phyloP scores from a whole-genome alignment of 2,888 invertebrate genomes.

The Rhingia rostrata region DNA sequence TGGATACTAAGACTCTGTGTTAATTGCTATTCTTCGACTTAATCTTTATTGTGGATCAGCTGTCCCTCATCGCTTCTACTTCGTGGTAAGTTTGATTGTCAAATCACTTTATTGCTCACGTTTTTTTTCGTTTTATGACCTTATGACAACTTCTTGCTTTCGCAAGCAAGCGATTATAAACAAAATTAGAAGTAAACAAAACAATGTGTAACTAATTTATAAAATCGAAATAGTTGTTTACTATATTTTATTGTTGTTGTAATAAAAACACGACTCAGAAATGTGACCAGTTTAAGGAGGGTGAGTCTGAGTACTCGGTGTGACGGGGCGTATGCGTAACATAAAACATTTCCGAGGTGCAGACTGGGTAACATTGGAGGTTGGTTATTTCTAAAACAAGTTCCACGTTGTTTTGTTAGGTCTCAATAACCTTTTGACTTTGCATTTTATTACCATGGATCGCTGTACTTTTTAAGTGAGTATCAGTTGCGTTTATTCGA shows the following conservation, averaged over 20 bases:
- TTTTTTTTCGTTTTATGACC: conserved; percentile 25
- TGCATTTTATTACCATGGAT: background rate
- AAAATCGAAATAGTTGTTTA: conserved; percentile 13
- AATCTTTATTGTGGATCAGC: conserved; percentile 8
- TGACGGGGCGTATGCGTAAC: conserved; percentile 56
- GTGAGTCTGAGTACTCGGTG: conserved; percentile 5
- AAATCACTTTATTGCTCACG: conserved; percentile 19
- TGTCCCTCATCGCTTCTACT: conserved; percentile 1
- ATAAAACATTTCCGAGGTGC: conserved; percentile 38
- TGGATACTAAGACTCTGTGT: conserved; percentile 17
- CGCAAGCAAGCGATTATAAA: conserved; percentile 13
- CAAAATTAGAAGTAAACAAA: conserved; percentile 29
- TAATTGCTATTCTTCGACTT: background rate
- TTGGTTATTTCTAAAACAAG: conserved; percentile 35
- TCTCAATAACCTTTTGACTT: conserved; percentile 20
- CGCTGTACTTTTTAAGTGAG: background rate
- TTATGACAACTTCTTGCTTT: conserved; percentile 30
- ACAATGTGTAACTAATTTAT: conserved; percentile 29
- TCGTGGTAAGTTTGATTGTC: conserved; percentile 49
- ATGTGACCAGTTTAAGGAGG: conserved; percentile 39
- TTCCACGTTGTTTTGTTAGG: conserved; percentile 16
- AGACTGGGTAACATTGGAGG: conserved; percentile 10
- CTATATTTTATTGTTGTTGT: background rate
- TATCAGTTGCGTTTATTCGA: background rate
- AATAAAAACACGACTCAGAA: conserved; percentile 38